A percentile compares a stretch with the other conserved stretches of the same genome.
phyloP scores from a whole-genome alignment of 92 coral and sea anemone genomes.

The Galaxea fascicularis region DNA sequence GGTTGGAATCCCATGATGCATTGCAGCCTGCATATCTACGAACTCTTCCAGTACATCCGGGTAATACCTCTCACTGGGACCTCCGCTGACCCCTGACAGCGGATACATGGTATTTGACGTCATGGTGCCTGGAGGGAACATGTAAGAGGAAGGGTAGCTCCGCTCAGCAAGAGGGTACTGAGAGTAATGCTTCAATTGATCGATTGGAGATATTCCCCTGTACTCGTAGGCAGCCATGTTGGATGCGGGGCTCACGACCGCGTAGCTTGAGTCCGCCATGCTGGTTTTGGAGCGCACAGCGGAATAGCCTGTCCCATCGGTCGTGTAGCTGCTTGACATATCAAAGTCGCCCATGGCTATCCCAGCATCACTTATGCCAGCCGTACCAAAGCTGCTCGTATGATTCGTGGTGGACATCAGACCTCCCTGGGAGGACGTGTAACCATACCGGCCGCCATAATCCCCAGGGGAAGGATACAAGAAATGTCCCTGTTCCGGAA shows the following conservation, averaged over 20 bases:
- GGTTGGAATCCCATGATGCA: slow-evolving; percentile 87
- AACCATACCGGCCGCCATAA: slow-evolving; percentile 82
- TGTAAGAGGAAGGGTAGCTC: slow-evolving; percentile 83
- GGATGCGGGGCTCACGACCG: slow-evolving; percentile 58
- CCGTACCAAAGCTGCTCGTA: slow-evolving; percentile 64
- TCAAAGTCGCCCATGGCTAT: slow-evolving; percentile 75
- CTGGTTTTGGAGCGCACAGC: slow-evolving; percentile 80
- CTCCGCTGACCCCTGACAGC: slow-evolving; percentile 79
- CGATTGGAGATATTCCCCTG: slow-evolving; percentile 81
- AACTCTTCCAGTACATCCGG: slow-evolving; percentile 94
- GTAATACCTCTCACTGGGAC: slow-evolving; percentile 78
- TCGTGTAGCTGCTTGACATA: slow-evolving; percentile 77
- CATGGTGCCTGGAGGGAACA: slow-evolving; percentile 82
- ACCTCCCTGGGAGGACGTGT: slow-evolving; percentile 63
- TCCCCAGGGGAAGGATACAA: slow-evolving; percentile 89
- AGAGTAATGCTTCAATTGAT: slow-evolving; percentile 88
- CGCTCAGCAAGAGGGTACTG: slow-evolving; percentile 89
- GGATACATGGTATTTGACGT: slow-evolving; percentile 83
- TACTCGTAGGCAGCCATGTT: slow-evolving; percentile 76
- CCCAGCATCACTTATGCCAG: slow-evolving; percentile 55
- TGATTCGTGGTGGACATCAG: slow-evolving; percentile 67
- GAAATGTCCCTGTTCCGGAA: slow-evolving; percentile 86
- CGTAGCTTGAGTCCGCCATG: slow-evolving; percentile 71
- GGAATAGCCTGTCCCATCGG: slow-evolving; percentile 73
- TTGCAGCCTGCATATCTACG: slow-evolving; percentile 93